A percentile compares a stretch with the other conserved stretches of the same genome.
Conservation (phyloP, 2,113 vertebrate species). For the Elephas maximus region DNA sequence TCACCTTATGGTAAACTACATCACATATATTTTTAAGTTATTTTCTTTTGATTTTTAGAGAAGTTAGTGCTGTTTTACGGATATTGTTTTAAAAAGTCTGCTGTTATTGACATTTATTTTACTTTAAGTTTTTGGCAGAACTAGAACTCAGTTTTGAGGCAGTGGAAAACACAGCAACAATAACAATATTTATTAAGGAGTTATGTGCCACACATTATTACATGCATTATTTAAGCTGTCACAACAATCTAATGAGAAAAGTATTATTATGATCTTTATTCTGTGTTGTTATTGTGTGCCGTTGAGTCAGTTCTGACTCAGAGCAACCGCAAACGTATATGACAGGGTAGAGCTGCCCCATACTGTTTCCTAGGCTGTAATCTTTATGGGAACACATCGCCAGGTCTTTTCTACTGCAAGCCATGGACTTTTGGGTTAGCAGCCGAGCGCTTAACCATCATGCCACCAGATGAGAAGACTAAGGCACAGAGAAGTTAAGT, state of each 20-base stretch:
- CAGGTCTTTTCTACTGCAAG: not conserved
- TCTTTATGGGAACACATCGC: not conserved
- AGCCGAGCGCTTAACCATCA: not conserved
- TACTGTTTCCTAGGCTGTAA: not conserved
- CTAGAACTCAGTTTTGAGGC: not conserved
- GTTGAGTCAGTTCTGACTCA: not conserved
- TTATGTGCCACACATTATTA: not conserved
- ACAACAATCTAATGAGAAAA: conserved; percentile 17
- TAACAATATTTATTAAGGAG: conserved; percentile 9
- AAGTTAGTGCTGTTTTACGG: conserved; percentile 1
- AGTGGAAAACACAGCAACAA: not conserved
- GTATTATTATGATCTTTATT: not conserved
- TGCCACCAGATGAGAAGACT: not conserved
- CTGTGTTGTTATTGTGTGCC: not conserved
- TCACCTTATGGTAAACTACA: not conserved
- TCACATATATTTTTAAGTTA: not conserved
- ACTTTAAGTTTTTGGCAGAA: conserved; percentile 48
- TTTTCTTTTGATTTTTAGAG: not conserved
- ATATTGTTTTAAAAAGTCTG: not conserved
- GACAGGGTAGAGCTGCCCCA: not conserved
- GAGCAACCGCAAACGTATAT: not conserved
- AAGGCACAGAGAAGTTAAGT: not conserved
- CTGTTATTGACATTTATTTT: conserved; percentile 29
- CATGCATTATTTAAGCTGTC: not conserved
- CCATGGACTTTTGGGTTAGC: not conserved